A percentile compares a stretch with the other conserved stretches of the same genome.
Conservation (phyloP, 2,888 invertebrate species). For the Campoplex capitator region DNA sequence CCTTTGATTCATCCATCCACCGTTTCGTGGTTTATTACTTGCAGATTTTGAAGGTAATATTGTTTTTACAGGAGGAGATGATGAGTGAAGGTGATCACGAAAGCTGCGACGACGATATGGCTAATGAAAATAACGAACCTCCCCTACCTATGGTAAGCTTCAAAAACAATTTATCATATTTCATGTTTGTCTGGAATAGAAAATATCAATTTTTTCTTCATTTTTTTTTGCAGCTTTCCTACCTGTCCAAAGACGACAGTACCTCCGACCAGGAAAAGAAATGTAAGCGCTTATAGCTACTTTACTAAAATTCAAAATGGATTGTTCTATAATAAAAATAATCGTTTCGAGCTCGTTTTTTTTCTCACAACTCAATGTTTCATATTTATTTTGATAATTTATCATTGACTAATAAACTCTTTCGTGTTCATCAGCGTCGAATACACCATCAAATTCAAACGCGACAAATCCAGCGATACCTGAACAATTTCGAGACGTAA, state of each 20-base stretch:
- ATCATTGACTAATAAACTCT: background rate
- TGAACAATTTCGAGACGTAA: slow-evolving; percentile 88
- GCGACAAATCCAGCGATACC: slow-evolving; percentile 82
- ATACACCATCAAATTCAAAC: slow-evolving; percentile 81
- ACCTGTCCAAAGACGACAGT: slow-evolving; percentile 82
- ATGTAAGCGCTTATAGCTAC: slow-evolving; percentile 71
- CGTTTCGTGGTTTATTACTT: background rate
- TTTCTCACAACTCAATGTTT: background rate
- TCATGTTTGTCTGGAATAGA: background rate
- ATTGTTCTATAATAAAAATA: background rate
- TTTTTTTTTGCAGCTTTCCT: slow-evolving; percentile 78
- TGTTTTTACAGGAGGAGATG: slow-evolving; percentile 81
- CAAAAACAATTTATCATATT: background rate
- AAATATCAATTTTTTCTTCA: slow-evolving; percentile 21
- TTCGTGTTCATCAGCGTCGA: slow-evolving; percentile 73
- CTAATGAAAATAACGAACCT: slow-evolving; percentile 82
- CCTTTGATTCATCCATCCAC: background rate
- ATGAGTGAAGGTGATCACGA: slow-evolving; percentile 83
- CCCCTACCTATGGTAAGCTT: slow-evolving; percentile 81
- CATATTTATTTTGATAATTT: too few species aligned
- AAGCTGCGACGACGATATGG: slow-evolving; percentile 83
- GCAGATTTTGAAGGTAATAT: background rate
- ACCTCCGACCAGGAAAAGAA: slow-evolving; percentile 82
- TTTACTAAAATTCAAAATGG: too few species aligned
- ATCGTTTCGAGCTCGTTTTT: background rate